Evolutionary conservation across 2,113 vertebrate species (phyloP).

Genomic region (Myrmecophaga tridactyla): DNA sequence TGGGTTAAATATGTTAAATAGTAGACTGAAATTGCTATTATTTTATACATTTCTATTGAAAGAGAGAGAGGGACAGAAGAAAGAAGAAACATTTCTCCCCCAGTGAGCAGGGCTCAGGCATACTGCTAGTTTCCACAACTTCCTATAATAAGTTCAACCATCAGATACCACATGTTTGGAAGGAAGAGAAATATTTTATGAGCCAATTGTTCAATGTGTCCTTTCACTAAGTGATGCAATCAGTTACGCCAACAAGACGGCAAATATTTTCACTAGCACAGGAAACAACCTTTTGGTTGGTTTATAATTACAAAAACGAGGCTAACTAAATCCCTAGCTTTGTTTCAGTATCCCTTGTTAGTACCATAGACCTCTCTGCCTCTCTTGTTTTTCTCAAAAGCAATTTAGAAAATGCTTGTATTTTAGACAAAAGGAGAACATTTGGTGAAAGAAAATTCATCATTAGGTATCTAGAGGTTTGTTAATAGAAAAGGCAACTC

Average conservation of each 20-base stretch:
- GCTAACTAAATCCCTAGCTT: constrained; percentile 93
- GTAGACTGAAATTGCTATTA: not conserved
- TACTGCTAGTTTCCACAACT: constrained; percentile 76
- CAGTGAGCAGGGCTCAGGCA: constrained; percentile 64
- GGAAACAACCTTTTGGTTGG: constrained; percentile 86
- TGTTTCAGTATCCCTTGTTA: constrained; percentile 89
- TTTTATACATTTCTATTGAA: not conserved
- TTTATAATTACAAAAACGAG: constrained; percentile 93
- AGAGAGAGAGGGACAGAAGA: not conserved
- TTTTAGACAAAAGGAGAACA: constrained; percentile 98
- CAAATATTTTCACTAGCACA: constrained; percentile 84
- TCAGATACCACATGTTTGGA: constrained; percentile 73
- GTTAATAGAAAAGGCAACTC: constrained; percentile 99
- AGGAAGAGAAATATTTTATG: constrained; percentile 76
- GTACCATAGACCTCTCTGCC: constrained; percentile 89
- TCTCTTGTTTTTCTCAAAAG: constrained; percentile 95
- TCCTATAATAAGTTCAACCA: constrained; percentile 76
- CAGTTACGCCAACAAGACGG: constrained; percentile 80
- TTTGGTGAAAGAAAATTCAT: constrained; percentile 99
- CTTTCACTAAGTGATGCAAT: constrained; percentile 78
- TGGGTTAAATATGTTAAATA: not conserved
- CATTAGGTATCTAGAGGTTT: constrained; percentile 99
- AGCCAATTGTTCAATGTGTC: constrained; percentile 77
- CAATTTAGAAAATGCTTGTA: constrained; percentile 99
- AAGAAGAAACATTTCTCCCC: constrained; percentile 11